A percentile compares a stretch with the other conserved stretches of the same genome.
phyloP scores from a whole-genome alignment of 2,888 invertebrate genomes.

The Agrotis exclamationis region DNA sequence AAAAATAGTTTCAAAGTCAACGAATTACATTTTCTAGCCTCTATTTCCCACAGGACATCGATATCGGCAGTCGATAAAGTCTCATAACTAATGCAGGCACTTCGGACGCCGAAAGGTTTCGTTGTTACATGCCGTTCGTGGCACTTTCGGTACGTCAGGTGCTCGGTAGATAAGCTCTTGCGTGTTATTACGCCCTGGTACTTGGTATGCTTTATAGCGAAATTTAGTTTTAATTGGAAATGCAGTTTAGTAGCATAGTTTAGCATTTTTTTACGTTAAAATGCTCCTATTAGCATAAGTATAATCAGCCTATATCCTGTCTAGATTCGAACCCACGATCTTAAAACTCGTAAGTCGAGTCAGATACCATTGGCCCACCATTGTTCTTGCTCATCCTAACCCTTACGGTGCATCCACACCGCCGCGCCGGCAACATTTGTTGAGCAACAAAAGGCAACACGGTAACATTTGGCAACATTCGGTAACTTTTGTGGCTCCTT shows the following conservation, averaged over 20 bases:
- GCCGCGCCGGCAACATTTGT: too few species aligned
- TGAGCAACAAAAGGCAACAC: too few species aligned
- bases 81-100: conserved; percentile 45
- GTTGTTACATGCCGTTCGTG: conserved; percentile 44
- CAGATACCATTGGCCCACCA: too few species aligned
- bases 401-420: too few species aligned
- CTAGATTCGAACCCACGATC: too few species aligned
- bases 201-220: conserved; percentile 11
- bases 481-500: too few species aligned
- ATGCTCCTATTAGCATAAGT: neutral
- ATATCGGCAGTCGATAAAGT: conserved; percentile 55
- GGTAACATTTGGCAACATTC: too few species aligned
- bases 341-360: too few species aligned
- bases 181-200: conserved; percentile 63
- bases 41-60: conserved; percentile 54
- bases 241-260: conserved; percentile 27
- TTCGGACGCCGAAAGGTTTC: conserved; percentile 41
- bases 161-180: conserved; percentile 58
- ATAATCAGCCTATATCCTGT: neutral
- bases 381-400: too few species aligned
- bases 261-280: neutral
- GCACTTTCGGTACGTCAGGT: conserved; percentile 49
- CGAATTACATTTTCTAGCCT: conserved; percentile 44
- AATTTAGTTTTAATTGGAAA: conserved; percentile 19
- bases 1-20: conserved; percentile 22